These are phyloP conservation scores for Acromyrmex charruanus DNA, from an alignment of 1,140 invertebrate genomes.

Conservation along the genomic window DNA sequence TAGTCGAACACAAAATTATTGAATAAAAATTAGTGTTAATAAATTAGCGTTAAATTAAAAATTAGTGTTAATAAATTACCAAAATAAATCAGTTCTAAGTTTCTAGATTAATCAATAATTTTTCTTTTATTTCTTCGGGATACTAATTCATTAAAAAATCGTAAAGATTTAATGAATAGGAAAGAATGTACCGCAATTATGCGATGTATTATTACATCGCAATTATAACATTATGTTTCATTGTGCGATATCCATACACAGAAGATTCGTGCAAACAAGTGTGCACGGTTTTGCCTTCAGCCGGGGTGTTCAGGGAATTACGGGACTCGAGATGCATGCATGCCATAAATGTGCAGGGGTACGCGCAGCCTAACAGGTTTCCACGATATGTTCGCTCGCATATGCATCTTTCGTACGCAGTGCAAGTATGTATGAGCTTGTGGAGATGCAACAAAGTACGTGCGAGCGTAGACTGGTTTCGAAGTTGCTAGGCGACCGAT, in stretches of 20 bases:
- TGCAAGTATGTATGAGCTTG: slow-evolving; percentile 9
- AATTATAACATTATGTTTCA: neutral
- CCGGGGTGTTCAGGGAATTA: slow-evolving; percentile 35
- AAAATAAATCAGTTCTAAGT: neutral
- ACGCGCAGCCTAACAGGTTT: slow-evolving; percentile 47
- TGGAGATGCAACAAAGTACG: slow-evolving; percentile 43
- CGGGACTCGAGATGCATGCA: slow-evolving; percentile 25
- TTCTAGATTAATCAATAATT: neutral
- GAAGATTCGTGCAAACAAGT: neutral
- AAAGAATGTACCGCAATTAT: neutral
- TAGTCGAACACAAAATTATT: too few relatives aligned
- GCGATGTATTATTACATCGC: neutral
- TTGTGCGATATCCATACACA: neutral
- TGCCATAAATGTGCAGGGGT: slow-evolving; percentile 41
- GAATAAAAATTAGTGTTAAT: neutral
- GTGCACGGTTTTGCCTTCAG: neutral
- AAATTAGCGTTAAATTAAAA: neutral
- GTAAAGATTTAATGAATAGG: neutral
- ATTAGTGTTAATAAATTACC: neutral
- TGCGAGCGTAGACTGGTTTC: slow-evolving; percentile 54
- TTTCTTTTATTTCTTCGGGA: neutral
- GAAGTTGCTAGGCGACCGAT: slow-evolving; percentile 68
- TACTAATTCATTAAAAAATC: too few relatives aligned
- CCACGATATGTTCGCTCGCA: slow-evolving; percentile 13
- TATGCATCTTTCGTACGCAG: slow-evolving; percentile 21